Percentiles rank a stretch among this genome's conserved stretches.
phyloP scores from a whole-genome alignment of 2,113 vertebrate species.

The Patagioenas fasciata region DNA sequence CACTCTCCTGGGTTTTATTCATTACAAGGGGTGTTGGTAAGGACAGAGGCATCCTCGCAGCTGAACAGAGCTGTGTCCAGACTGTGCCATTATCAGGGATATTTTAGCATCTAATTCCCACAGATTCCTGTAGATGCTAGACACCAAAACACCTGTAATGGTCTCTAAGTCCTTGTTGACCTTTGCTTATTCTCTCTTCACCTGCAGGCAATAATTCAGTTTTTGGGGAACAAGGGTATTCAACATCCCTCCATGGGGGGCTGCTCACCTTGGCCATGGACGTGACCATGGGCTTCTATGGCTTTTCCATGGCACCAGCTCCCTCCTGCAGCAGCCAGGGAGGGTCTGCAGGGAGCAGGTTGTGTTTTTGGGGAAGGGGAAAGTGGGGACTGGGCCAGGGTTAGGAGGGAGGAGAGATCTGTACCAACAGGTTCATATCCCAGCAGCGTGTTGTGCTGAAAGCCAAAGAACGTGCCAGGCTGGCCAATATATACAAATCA shows the following conservation, averaged over 20 bases:
- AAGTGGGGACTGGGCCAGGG: neutral
- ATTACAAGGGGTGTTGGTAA: neutral
- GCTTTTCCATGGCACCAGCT: neutral
- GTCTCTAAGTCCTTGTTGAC: neutral
- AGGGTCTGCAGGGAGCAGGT: neutral
- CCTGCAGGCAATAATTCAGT: neutral
- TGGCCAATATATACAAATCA: slow-evolving; percentile 40
- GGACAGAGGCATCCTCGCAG: too few relatives aligned
- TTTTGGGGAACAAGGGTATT: neutral
- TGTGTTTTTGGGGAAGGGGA: neutral
- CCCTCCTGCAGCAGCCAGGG: neutral
- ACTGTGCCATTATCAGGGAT: neutral
- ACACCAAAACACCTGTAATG: fast-evolving
- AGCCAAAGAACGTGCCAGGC: slow-evolving; percentile 8
- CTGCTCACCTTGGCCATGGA: fast-evolving
- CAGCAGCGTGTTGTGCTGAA: neutral
- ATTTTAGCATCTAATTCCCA: neutral
- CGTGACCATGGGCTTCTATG: neutral
- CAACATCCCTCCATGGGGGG: fast-evolving
- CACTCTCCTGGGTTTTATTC: neutral
- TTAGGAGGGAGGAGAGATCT: neutral
- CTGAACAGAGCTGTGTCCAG: fast-evolving
- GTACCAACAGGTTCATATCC: neutral
- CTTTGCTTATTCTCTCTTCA: neutral
- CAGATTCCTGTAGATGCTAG: neutral